Evolutionary conservation across 1,140 invertebrate genomes (phyloP).

Genomic region (Philotrypesis tridentata): DNA sequence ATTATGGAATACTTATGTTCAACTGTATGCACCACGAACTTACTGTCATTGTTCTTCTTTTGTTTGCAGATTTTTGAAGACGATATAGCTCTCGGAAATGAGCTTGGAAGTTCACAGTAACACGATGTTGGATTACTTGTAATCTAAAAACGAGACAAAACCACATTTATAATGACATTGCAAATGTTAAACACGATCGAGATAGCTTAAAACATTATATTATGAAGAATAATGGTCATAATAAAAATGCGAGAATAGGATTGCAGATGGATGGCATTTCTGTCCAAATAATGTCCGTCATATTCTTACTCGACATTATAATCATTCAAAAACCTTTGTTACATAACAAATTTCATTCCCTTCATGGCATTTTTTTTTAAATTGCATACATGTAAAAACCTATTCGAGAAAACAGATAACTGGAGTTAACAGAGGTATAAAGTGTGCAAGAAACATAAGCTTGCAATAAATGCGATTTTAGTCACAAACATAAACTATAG

Average conservation of each 20-base stretch:
- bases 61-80: constrained; percentile 51
- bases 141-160: constrained; percentile 39
- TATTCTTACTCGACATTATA: constrained; percentile 37
- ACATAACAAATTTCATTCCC: constrained; percentile 45
- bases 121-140: constrained; percentile 30
- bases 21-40: too few species aligned
- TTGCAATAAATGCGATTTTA: constrained; percentile 37
- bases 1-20: too few species aligned
- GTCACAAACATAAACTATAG: constrained; percentile 33
- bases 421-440: constrained; percentile 43
- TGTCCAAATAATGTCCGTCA: constrained; percentile 29
- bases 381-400: constrained; percentile 31
- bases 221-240: constrained; percentile 47
- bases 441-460: neutral
- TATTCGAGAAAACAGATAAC: constrained; percentile 33
- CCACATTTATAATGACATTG: constrained; percentile 43
- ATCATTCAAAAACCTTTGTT: constrained; percentile 38
- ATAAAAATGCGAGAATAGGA: constrained; percentile 30
- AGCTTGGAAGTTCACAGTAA: constrained; percentile 38
- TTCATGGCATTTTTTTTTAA: constrained; percentile 45
- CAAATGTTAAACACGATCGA: constrained; percentile 43
- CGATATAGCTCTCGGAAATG: constrained; percentile 36
- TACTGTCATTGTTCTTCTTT: constrained; percentile 17
- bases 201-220: constrained; percentile 47
- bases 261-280: constrained; percentile 38